Percentiles rank a stretch among this genome's conserved stretches.
phyloP scores from a whole-genome alignment of 2,888 invertebrate genomes.

The Scaptomyza flava region DNA sequence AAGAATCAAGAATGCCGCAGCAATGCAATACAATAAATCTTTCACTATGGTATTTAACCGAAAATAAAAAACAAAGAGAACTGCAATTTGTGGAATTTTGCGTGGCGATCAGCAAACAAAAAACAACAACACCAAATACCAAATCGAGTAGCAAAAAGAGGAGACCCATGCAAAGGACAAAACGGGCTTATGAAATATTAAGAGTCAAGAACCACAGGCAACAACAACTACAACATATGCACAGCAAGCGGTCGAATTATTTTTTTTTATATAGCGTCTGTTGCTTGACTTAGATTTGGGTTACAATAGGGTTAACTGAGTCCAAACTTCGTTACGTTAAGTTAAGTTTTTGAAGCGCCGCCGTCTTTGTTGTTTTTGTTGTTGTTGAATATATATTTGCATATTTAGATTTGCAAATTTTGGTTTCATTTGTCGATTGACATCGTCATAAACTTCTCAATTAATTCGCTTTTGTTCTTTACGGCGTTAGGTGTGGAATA shows the following conservation, averaged over 20 bases:
- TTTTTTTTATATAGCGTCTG: conserved; percentile 1
- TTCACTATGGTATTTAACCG: conserved; percentile 82
- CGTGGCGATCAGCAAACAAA: no score
- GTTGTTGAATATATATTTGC: conserved; percentile 57
- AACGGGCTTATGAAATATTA: conserved; percentile 69
- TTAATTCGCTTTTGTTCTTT: conserved; percentile 45
- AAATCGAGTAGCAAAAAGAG: conserved; percentile 53
- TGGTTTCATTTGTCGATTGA: conserved; percentile 30
- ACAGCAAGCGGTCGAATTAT: conserved; percentile 67
- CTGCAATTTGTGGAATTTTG: conserved; percentile 47
- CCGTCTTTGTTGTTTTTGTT: background rate
- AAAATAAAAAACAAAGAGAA: conserved; percentile 30
- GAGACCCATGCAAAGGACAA: conserved; percentile 73
- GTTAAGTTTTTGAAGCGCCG: conserved; percentile 61
- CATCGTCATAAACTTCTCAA: conserved; percentile 70
- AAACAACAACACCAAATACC: conserved; percentile 47
- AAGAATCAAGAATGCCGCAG: conserved; percentile 47
- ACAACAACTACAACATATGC: conserved; percentile 47
- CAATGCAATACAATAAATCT: conserved; percentile 81
- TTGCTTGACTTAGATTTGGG: conserved; percentile 19
- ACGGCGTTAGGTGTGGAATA: conserved; percentile 46
- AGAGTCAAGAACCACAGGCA: conserved; percentile 48
- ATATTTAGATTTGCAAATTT: conserved; percentile 74
- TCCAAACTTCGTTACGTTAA: conserved; percentile 34
- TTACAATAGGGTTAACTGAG: conserved; percentile 4